phyloP scores from a whole-genome alignment of 2,113 vertebrate genomes.

The Antigone vipio region DNA sequence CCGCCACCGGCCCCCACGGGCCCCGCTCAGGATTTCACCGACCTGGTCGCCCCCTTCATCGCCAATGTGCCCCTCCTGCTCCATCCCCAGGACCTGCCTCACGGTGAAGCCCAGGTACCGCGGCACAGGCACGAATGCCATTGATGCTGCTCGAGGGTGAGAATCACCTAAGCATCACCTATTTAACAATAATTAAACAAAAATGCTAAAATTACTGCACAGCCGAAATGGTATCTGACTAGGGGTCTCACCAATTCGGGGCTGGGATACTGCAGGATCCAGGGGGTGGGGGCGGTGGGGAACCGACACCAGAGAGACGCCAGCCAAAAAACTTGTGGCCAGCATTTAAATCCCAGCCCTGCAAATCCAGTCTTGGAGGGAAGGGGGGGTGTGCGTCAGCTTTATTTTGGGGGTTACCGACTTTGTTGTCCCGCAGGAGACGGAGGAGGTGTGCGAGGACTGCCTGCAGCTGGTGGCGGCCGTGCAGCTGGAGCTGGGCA shows the following conservation, averaged over 20 bases:
- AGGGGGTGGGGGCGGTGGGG: too few relatives aligned
- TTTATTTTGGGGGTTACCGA: not conserved
- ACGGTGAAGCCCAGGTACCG: not conserved
- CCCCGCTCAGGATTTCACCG: slow-evolving; percentile 68
- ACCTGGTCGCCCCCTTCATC: slow-evolving; percentile 74
- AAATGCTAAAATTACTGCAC: not conserved
- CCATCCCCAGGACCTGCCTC: slow-evolving; percentile 71
- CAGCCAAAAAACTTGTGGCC: not conserved
- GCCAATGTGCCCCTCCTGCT: slow-evolving; percentile 85
- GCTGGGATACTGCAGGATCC: not conserved
- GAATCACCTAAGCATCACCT: not conserved
- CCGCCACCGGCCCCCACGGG: slow-evolving; percentile 70
- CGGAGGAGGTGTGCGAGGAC: slow-evolving; percentile 65
- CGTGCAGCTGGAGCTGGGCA: slow-evolving; percentile 67
- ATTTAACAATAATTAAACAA: not conserved
- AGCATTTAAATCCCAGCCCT: not conserved
- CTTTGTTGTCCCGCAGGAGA: not conserved
- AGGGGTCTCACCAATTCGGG: rapidly evolving
- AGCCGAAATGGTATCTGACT: not conserved
- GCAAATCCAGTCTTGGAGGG: not conserved
- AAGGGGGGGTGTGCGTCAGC: too few relatives aligned
- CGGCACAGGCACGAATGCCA: not conserved
- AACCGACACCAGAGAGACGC: not conserved
- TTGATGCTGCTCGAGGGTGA: not conserved
- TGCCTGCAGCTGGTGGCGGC: slow-evolving; percentile 79